Evolutionary conservation across 2,888 invertebrate species (phyloP).

Genomic region (Lottia gigantea): DNA sequence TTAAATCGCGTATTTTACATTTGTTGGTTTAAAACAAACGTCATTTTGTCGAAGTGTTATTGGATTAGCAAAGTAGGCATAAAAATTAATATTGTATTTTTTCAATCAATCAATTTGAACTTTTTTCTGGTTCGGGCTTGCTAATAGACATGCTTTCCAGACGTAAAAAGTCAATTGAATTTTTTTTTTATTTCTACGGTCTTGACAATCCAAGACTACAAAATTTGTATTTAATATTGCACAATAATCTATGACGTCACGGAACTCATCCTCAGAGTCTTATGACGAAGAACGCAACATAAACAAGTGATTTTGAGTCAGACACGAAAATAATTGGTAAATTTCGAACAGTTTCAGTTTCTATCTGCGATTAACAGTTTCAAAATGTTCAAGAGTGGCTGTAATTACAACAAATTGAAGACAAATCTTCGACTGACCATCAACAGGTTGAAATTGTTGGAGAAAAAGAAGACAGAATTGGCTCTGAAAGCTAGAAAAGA

Average conservation of each 20-base stretch:
- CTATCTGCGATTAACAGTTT: constrained; percentile 2
- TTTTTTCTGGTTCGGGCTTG: no score
- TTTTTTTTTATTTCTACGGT: no score
- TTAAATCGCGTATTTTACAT: no score
- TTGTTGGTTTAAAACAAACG: no score
- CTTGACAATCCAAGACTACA: neutral
- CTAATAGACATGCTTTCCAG: no score
- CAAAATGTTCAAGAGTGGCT: constrained; percentile 77
- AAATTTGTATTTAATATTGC: no score
- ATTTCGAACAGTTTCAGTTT: neutral
- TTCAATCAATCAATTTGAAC: no score
- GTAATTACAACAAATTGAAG: constrained; percentile 94
- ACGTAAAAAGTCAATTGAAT: no score
- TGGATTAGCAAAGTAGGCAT: no score
- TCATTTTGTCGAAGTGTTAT: no score
- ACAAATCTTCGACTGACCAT: constrained; percentile 93
- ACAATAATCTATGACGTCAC: neutral
- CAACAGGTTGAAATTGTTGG: constrained; percentile 91
- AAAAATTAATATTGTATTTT: no score
- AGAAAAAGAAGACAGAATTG: constrained; percentile 93
- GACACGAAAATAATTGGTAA: neutral
- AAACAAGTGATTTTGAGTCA: constrained; percentile 27
- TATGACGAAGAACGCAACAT: constrained; percentile 25
- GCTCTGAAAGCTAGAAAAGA: constrained; percentile 95
- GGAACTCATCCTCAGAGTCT: constrained; percentile 25